phyloP scores from a whole-genome alignment of 2,797 vertebrate species.

The Thalassophryne amazonica region DNA sequence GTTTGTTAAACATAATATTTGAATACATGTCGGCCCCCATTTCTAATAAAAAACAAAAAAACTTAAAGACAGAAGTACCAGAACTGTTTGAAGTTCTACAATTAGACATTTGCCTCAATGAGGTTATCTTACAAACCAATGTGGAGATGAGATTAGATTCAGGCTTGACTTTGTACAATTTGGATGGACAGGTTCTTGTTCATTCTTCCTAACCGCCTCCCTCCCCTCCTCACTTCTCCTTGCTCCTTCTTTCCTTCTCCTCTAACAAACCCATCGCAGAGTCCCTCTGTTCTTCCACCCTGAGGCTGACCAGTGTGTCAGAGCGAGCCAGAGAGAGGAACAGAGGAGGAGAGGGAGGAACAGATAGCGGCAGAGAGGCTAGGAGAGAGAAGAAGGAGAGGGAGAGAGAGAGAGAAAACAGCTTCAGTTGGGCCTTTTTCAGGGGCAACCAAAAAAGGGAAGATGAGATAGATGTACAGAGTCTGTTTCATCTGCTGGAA shows the following conservation, averaged over 20 bases:
- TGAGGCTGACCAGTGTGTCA: slow-evolving; percentile 84
- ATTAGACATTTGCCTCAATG: background rate
- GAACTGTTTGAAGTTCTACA: too few species aligned
- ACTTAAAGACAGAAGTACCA: too few species aligned
- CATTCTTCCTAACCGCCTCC: slow-evolving; percentile 36
- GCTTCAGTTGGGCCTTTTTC: slow-evolving; percentile 73
- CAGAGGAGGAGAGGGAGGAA: slow-evolving; percentile 69
- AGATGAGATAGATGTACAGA: slow-evolving; percentile 79
- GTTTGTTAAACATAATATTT: too few species aligned
- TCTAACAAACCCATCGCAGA: slow-evolving; percentile 80
- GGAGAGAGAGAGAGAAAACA: slow-evolving; percentile 52
- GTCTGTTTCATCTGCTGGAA: slow-evolving; percentile 77
- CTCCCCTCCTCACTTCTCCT: slow-evolving; percentile 52
- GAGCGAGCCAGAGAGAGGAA: slow-evolving; percentile 81
- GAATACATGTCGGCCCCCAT: too few species aligned
- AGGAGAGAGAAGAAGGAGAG: slow-evolving; percentile 36
- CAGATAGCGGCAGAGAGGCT: slow-evolving; percentile 62
- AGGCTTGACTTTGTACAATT: slow-evolving; percentile 46
- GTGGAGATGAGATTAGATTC: background rate
- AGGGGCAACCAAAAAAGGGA: slow-evolving; percentile 73
- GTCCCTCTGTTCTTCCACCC: slow-evolving; percentile 84
- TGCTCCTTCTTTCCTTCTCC: slow-evolving; percentile 64
- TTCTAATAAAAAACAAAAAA: too few species aligned
- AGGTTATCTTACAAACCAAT: background rate
- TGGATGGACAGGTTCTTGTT: slow-evolving; percentile 57